Percentiles rank a stretch among this genome's conserved stretches.
Evolutionary conservation across 2,797 vertebrate species (phyloP).

Genomic region (Corythornis leucogaster): DNA sequence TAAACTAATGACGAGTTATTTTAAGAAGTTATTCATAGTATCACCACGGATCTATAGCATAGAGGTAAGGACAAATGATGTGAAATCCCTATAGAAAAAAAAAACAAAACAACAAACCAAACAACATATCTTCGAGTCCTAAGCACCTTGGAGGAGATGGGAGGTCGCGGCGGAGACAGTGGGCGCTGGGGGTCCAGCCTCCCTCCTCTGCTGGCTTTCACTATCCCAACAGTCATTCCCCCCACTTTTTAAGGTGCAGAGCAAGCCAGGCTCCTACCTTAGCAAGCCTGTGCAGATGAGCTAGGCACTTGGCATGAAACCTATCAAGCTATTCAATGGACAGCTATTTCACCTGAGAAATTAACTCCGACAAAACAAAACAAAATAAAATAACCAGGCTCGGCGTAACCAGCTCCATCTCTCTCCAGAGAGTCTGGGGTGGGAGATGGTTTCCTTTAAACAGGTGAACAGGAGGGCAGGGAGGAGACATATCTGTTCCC

Average conservation of each 20-base stretch:
- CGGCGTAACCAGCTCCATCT: neutral
- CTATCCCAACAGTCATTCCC: neutral
- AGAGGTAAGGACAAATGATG: neutral
- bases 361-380: neutral
- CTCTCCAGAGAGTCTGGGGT: neutral
- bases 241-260: neutral
- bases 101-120: neutral
- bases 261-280: neutral
- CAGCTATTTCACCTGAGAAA: neutral
- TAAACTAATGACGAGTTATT: conserved; percentile 60
- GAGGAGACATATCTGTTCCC: neutral
- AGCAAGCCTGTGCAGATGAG: neutral
- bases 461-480: neutral
- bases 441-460: neutral
- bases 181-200: neutral
- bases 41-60: neutral
- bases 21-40: conserved; percentile 71
- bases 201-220: neutral
- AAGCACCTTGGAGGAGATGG: conserved; percentile 30
- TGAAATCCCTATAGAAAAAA: neutral
- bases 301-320: neutral
- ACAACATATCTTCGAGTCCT: neutral
- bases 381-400: neutral
- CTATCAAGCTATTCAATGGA: neutral
- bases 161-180: neutral